phyloP scores from a whole-genome alignment of 2,888 invertebrate species.

The Griposia aprilina region DNA sequence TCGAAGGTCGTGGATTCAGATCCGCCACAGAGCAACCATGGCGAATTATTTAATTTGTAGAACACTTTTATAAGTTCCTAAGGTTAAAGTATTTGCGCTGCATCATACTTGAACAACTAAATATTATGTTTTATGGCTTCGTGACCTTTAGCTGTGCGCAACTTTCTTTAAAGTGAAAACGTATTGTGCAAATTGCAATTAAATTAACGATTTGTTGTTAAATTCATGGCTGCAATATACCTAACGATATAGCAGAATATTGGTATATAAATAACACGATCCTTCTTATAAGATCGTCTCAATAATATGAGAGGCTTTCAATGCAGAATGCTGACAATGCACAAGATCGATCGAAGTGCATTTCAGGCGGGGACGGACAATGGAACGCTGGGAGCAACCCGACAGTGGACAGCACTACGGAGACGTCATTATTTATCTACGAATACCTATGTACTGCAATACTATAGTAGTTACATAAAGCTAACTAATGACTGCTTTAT shows the following conservation, averaged over 20 bases:
- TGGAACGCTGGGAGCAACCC: background rate
- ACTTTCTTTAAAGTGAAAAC: slow-evolving; percentile 40
- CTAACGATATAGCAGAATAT: background rate
- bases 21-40: slow-evolving; percentile 20
- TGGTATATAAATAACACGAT: background rate
- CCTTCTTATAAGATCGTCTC: background rate
- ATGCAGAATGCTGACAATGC: slow-evolving; percentile 26
- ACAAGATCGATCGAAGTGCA: slow-evolving; percentile 28
- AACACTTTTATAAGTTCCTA: slow-evolving; percentile 3
- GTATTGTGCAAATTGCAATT: slow-evolving; percentile 22
- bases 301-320: slow-evolving; percentile 4
- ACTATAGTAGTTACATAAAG: background rate
- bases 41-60: slow-evolving; percentile 11
- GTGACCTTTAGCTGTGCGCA: slow-evolving; percentile 38
- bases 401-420: background rate
- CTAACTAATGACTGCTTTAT: background rate
- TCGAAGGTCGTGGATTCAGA: slow-evolving; percentile 21
- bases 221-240: background rate
- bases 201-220: background rate
- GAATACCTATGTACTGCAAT: background rate
- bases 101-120: slow-evolving; percentile 12
- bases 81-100: slow-evolving; percentile 19
- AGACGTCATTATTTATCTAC: slow-evolving; percentile 12
- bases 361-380: slow-evolving; percentile 11
- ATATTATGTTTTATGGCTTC: slow-evolving; percentile 8